Evolutionary conservation across 1,140 invertebrate species (phyloP).

Genomic region (Eurosta solidaginis): DNA sequence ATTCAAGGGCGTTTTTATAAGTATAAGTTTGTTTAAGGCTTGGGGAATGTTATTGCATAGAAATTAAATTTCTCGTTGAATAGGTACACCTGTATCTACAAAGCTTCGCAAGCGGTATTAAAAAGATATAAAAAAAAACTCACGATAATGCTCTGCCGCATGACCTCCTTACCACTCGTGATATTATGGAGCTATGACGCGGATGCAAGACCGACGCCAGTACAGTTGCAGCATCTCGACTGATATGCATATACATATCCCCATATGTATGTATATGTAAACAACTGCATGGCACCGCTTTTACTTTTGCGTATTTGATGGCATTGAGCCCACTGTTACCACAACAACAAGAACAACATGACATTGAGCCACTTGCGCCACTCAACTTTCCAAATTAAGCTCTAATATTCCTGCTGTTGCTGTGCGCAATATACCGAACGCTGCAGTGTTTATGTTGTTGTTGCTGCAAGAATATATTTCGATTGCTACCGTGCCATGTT

Average conservation of each 20-base stretch:
- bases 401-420: not conserved
- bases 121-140: not conserved
- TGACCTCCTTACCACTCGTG: not conserved
- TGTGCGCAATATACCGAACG: not conserved
- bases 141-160: not conserved
- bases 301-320: conserved; percentile 18
- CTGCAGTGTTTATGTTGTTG: not conserved
- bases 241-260: not conserved
- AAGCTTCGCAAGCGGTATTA: not conserved
- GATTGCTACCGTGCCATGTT: not conserved
- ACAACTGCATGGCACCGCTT: conserved; percentile 1
- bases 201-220: not conserved
- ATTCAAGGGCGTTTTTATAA: no score
- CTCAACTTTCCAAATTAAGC: not conserved
- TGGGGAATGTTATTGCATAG: no score
- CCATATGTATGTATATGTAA: not conserved
- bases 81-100: not conserved
- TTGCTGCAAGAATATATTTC: not conserved
- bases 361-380: conserved; percentile 24
- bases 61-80: not conserved
- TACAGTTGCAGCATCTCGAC: not conserved
- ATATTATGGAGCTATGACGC: not conserved
- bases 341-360: no score
- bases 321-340: no score
- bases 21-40: no score